Evolutionary conservation across 2,797 vertebrate species (phyloP).

Genomic region (Peromyscus aztecus): DNA sequence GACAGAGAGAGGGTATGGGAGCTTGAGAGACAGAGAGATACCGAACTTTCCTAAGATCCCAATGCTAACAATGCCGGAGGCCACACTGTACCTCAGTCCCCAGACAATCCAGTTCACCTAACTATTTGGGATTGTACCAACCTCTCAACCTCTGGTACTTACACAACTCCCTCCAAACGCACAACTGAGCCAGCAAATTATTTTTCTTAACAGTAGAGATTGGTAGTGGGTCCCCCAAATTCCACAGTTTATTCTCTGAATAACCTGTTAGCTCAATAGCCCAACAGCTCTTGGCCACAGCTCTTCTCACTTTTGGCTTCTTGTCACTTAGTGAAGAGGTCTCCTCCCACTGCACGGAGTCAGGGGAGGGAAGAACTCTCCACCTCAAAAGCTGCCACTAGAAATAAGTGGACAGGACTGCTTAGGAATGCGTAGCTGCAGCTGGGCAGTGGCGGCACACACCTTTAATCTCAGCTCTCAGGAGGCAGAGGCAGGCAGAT

Average conservation of each 20-base stretch:
- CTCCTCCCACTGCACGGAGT: background rate
- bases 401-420: background rate
- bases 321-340: background rate
- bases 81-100: background rate
- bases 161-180: background rate
- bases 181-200: background rate
- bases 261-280: background rate
- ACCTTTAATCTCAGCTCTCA: too few relatives aligned
- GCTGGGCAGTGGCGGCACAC: too few relatives aligned
- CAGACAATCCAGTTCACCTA: background rate
- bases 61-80: background rate
- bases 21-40: background rate
- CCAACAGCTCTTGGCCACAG: background rate
- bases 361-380: accelerated
- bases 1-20: background rate
- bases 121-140: background rate
- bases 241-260: background rate
- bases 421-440: background rate
- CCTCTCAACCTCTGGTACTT: background rate
- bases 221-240: background rate
- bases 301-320: background rate
- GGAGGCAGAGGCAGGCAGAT: too few relatives aligned
- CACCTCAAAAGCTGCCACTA: background rate
- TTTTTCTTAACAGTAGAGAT: background rate
- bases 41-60: background rate